Evolutionary conservation across 2,113 vertebrate species (phyloP).

Genomic region (Sander lucioperca): DNA sequence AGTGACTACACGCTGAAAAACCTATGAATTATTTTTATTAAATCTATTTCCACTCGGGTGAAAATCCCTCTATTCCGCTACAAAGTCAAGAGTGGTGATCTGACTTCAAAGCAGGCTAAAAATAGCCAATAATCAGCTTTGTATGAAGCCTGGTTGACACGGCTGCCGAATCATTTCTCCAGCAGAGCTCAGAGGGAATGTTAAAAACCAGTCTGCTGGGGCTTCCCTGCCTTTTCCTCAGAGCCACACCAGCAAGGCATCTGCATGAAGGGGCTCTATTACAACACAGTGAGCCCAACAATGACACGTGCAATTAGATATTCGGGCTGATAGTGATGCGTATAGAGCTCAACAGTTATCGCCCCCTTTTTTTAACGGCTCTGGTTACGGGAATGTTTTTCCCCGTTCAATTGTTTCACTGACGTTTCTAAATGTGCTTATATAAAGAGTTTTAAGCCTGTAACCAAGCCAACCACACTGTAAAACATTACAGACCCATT

Average conservation of each 20-base stretch:
- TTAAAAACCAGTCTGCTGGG: conserved; percentile 3
- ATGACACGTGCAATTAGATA: background rate
- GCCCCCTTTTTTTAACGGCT: too few relatives aligned
- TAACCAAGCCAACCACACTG: too few relatives aligned
- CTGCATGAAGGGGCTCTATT: background rate
- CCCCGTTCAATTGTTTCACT: too few relatives aligned
- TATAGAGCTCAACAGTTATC: too few relatives aligned
- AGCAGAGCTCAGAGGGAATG: conserved; percentile 29
- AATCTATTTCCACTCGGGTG: conserved; percentile 41
- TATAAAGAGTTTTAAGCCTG: too few relatives aligned
- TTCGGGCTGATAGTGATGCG: background rate
- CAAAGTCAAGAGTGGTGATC: conserved; percentile 29
- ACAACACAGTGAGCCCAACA: too few relatives aligned
- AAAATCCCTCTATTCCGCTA: conserved; percentile 23
- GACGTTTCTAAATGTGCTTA: too few relatives aligned
- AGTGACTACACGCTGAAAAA: conserved; percentile 1
- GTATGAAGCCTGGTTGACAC: conserved; percentile 49
- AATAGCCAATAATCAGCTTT: conserved; percentile 76
- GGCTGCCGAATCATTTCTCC: conserved; percentile 40
- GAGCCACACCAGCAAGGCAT: background rate
- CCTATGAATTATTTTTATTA: conserved; percentile 42
- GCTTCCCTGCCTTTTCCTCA: background rate
- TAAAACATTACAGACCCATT: too few relatives aligned
- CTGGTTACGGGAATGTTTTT: too few relatives aligned
- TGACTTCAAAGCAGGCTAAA: conserved; percentile 65